A percentile compares a stretch with the other conserved stretches of the same genome.
Evolutionary conservation across 2,797 vertebrate genomes (phyloP).

Genomic region (Eurystomus glaucurus): DNA sequence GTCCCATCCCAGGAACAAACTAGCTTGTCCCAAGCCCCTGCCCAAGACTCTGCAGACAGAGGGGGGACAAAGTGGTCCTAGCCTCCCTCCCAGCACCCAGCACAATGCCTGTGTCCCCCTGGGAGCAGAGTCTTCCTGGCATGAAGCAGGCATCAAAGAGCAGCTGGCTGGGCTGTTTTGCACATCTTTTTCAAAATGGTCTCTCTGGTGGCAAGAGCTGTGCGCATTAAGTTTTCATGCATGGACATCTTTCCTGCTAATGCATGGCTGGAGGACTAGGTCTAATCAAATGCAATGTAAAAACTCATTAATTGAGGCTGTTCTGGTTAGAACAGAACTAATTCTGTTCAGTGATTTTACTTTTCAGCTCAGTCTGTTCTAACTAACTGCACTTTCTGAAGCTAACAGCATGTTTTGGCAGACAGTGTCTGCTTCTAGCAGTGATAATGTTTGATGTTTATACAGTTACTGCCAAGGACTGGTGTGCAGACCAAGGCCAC

Average conservation of each 20-base stretch:
- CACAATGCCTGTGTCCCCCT: fast-evolving
- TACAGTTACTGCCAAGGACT: too few relatives aligned
- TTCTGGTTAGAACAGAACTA: too few relatives aligned
- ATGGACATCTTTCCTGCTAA: background rate
- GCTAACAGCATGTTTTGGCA: too few relatives aligned
- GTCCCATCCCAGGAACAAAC: background rate
- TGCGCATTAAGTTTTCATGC: background rate
- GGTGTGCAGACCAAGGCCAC: too few relatives aligned
- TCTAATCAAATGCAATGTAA: background rate
- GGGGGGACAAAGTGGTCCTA: background rate
- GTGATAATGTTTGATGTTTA: too few relatives aligned
- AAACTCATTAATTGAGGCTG: background rate
- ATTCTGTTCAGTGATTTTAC: too few relatives aligned
- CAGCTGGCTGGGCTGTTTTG: background rate
- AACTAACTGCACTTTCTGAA: too few relatives aligned
- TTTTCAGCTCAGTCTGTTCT: too few relatives aligned
- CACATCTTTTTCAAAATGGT: background rate
- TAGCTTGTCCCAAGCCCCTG: background rate
- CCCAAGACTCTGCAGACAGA: background rate
- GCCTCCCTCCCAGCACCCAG: background rate
- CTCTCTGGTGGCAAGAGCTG: background rate
- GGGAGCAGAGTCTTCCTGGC: background rate
- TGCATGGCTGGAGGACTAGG: background rate
- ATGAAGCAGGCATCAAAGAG: background rate
- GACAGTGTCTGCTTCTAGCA: too few relatives aligned